phyloP scores from a whole-genome alignment of 2,888 invertebrate species.

The Cryptocephalus moraei region DNA sequence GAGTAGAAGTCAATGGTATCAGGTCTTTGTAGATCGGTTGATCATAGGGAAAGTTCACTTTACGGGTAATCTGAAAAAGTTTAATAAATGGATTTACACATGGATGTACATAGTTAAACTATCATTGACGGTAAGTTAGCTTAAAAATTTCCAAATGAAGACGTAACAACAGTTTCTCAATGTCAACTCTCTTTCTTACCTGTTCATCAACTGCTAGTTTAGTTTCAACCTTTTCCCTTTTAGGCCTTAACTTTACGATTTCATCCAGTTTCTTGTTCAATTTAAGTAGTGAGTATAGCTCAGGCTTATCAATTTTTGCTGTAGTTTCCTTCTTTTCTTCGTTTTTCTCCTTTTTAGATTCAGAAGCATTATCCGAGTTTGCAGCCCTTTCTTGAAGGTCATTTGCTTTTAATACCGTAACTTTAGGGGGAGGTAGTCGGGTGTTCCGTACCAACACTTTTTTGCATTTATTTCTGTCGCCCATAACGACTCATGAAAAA shows the following conservation, averaged over 20 bases:
- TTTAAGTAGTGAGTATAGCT: conserved; percentile 18
- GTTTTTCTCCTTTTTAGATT: neutral
- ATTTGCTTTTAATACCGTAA: conserved; percentile 4
- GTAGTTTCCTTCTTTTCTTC: neutral
- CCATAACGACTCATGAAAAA: too few species aligned
- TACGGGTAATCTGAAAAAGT: conserved; percentile 20
- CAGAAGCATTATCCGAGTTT: neutral
- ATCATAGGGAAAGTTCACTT: conserved; percentile 24
- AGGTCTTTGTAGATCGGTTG: conserved; percentile 24
- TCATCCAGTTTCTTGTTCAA: conserved; percentile 21
- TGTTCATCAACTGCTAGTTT: conserved; percentile 22
- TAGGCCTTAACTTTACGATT: conserved; percentile 17
- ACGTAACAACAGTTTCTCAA: neutral
- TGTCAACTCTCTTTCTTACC: conserved; percentile 10
- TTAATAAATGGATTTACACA: too few species aligned
- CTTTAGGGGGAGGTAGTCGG: conserved; percentile 14
- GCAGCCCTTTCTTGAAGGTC: conserved; percentile 1
- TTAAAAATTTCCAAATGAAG: neutral
- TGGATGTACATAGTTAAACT: too few species aligned
- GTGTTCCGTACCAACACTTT: conserved; percentile 19
- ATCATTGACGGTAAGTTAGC: neutral
- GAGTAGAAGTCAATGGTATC: conserved; percentile 18
- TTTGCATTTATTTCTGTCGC: conserved; percentile 1
- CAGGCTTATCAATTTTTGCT: conserved; percentile 16
- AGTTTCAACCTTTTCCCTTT: conserved; percentile 16